Conservation (phyloP, 2,113 vertebrate species). For the Okapia johnstoni region DNA sequence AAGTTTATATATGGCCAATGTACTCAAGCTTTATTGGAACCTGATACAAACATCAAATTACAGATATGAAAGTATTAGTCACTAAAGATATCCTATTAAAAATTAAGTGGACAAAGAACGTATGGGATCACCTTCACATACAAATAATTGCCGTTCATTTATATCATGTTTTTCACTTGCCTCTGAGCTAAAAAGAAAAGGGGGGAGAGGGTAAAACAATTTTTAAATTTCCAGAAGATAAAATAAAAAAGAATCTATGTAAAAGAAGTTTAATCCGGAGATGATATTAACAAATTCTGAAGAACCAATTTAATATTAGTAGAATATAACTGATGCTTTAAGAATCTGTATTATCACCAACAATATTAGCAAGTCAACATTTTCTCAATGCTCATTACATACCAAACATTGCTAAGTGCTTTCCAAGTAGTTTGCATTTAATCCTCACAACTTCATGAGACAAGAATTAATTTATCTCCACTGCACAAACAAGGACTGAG, state of each 20-base stretch:
- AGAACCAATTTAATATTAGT: neutral
- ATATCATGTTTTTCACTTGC: conserved; percentile 27
- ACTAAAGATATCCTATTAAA: conserved; percentile 37
- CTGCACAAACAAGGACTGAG: neutral
- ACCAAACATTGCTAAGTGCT: neutral
- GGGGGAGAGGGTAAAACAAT: neutral
- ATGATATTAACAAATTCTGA: neutral
- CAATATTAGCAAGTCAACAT: neutral
- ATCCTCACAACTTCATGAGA: neutral
- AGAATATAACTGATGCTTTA: neutral
- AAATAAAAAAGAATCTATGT: conserved; percentile 13
- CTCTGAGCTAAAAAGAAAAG: neutral
- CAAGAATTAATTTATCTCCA: neutral
- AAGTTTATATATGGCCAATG: neutral
- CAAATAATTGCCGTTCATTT: neutral
- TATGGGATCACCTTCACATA: neutral
- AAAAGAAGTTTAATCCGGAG: neutral
- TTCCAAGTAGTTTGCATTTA: conserved; percentile 15
- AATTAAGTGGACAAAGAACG: neutral
- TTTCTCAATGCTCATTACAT: neutral
- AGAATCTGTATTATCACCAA: neutral
- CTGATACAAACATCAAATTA: conserved; percentile 22
- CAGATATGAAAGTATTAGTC: neutral
- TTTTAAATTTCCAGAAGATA: neutral
- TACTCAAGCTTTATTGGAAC: conserved; percentile 27